Evolutionary conservation across 2,113 vertebrate species (phyloP).

Genomic region (Eclectus roratus): DNA sequence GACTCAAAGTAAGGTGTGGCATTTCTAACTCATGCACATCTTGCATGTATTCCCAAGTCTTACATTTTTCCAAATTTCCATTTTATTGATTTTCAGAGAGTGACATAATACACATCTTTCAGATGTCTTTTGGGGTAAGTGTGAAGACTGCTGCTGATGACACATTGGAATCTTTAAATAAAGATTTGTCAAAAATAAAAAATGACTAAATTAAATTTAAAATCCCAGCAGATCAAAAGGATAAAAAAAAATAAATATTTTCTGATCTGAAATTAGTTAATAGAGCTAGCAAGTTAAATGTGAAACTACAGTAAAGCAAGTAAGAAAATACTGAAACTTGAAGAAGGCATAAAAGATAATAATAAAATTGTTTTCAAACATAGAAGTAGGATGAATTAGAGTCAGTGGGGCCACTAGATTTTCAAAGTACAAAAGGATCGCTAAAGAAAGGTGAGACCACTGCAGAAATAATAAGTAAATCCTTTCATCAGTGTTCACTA

Average conservation of each 20-base stretch:
- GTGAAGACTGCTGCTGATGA: fast-evolving
- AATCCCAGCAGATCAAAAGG: neutral
- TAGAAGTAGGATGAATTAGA: neutral
- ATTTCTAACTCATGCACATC: neutral
- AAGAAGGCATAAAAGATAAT: neutral
- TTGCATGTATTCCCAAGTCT: neutral
- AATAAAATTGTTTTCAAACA: neutral
- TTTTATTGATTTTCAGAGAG: neutral
- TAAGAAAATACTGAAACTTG: neutral
- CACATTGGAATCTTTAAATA: neutral
- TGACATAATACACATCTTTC: neutral
- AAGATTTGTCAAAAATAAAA: neutral
- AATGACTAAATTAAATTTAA: neutral
- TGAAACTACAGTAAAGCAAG: neutral
- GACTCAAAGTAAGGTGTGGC: neutral
- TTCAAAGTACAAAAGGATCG: neutral
- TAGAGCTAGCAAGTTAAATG: neutral
- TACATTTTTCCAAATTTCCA: neutral
- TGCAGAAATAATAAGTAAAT: neutral
- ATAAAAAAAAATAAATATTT: neutral
- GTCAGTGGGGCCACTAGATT: neutral
- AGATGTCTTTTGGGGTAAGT: neutral
- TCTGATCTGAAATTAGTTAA: neutral
- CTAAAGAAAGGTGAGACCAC: neutral
- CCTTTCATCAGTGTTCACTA: neutral